Conservation (phyloP, 2,113 vertebrate species). For the Cervus canadensis region DNA sequence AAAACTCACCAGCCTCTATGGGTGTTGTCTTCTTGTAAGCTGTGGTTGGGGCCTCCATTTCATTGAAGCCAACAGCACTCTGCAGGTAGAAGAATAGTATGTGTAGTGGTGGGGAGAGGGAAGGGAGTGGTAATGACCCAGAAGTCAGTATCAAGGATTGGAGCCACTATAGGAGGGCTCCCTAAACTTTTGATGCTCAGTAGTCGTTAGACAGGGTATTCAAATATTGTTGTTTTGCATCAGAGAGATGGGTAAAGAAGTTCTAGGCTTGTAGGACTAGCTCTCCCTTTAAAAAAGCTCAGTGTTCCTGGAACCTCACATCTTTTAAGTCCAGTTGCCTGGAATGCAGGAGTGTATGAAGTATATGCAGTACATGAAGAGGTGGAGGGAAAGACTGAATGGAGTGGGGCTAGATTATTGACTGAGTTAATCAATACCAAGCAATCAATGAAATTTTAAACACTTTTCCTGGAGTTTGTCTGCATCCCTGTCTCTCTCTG, state of each 20-base stretch:
- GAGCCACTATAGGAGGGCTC: not conserved
- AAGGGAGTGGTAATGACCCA: not conserved
- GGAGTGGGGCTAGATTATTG: not conserved
- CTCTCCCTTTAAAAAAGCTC: not conserved
- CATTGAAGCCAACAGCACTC: constrained; percentile 88
- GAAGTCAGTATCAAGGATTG: not conserved
- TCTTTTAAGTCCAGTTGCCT: not conserved
- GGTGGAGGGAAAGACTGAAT: not conserved
- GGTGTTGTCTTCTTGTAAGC: constrained; percentile 90
- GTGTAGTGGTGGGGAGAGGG: not conserved
- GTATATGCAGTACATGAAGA: not conserved
- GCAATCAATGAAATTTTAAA: not conserved
- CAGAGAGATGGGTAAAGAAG: not conserved
- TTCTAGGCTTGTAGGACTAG: not conserved
- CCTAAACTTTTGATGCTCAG: not conserved
- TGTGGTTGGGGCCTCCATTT: constrained; percentile 87
- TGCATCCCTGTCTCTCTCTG: not conserved
- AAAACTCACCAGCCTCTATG: constrained; percentile 88
- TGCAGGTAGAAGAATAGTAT: constrained; percentile 59
- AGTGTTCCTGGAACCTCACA: not conserved
- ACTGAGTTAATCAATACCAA: not conserved
- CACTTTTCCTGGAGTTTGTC: not conserved
- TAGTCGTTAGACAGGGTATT: not conserved
- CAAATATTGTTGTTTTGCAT: not conserved
- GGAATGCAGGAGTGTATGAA: not conserved